Evolutionary conservation across 1,140 invertebrate species (phyloP), one percentile per base, ranked within the genome.

Genomic region (Linepithema humile): DNA sequence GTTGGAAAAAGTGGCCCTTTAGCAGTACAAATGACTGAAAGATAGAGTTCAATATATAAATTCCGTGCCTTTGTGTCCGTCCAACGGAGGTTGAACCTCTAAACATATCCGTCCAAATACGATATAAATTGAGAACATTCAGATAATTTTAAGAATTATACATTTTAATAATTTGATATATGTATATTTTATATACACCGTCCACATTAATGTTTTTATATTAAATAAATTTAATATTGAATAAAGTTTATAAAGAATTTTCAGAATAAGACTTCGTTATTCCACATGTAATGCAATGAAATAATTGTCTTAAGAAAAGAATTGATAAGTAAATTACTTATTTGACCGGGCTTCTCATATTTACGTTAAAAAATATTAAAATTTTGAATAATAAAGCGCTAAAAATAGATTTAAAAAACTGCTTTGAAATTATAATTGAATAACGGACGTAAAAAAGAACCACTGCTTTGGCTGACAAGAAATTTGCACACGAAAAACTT

Each of bases 191-290:
- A 69, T 64, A 69, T n/a, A n/a, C n/a, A n/a, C 84, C 62, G 74
- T 88, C 59, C 74, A 89, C 64, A 59, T 59, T 45, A 45, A 85
- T 69, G 69, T 64, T 86, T 88, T 85, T 88, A 20, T 87, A 87
- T 15, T 75, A 88, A 78, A n/a, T 69, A 74, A 55, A 74, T 84
- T 45, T 57, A n/a, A n/a, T n/a, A n/a, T n/a, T n/a, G n/a, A n/a
- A n/a, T n/a, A n/a, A n/a, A n/a, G n/a, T n/a, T 77, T 83, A 43
- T 80, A 74, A 69, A 17, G 45, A n/a, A n/a, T 84, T 20, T 65
- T 6, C 29, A 0, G 80, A 40, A 3, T 0, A 17, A 26, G 35
- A 15, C 35, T 35, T 40, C n/a, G 32, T 38, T 35, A 50, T 26
- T 35, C 5, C 7, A 64, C 12, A 0, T 32, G 1, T 57, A 38